Percentiles rank a stretch among this genome's conserved stretches.
Conservation (phyloP, 2,888 invertebrate species). For the Trachelus iudaicus region DNA sequence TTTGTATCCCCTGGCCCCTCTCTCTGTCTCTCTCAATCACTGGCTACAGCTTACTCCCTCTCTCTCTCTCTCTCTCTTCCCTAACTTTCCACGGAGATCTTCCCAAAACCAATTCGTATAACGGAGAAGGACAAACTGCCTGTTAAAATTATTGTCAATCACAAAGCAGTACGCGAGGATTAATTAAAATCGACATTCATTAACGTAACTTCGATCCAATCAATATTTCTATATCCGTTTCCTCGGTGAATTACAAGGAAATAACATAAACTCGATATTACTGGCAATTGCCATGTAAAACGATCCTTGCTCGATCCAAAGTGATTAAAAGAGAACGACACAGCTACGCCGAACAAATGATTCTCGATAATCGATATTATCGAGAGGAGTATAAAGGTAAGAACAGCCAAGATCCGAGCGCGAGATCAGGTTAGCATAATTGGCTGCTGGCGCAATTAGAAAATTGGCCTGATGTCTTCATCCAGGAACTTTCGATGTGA, state of each 20-base stretch:
- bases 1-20: slow-evolving; percentile 3
- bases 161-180: background rate
- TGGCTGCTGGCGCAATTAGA: slow-evolving; percentile 25
- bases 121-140: slow-evolving; percentile 22
- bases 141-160: background rate
- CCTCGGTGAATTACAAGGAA: background rate
- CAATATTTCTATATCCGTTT: background rate
- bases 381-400: background rate
- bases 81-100: slow-evolving; percentile 49
- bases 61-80: background rate
- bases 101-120: slow-evolving; percentile 53
- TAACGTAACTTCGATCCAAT: background rate
- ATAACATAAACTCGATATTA: background rate
- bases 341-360: background rate
- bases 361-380: background rate
- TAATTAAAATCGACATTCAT: background rate
- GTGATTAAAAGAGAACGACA: background rate
- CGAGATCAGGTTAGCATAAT: slow-evolving; percentile 41
- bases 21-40: background rate
- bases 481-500: slow-evolving; percentile 47
- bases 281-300: background rate
- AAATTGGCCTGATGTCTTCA: slow-evolving; percentile 54
- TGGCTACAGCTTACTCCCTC: background rate
- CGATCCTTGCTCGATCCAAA: background rate
- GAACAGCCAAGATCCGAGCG: background rate